Evolutionary conservation across 1,140 invertebrate genomes (phyloP), one percentile per base, ranked within the genome.

Genomic region (Drosophila aff.): DNA sequence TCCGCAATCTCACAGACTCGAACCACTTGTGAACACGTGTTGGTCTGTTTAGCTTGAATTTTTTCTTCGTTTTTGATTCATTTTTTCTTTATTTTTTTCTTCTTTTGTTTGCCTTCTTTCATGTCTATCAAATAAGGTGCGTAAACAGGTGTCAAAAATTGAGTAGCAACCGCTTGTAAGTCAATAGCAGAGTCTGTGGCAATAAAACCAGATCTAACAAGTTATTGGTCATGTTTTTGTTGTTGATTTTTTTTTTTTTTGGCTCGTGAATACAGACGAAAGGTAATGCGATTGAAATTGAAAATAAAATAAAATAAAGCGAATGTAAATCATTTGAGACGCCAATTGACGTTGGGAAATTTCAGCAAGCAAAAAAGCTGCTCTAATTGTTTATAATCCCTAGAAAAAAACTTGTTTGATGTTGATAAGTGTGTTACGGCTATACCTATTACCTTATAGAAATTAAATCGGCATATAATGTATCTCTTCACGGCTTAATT

Each of bases 91-190:
- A 8, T 13, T 50, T 50, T 49, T 53, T 31, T 28, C 15, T 16
- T 46, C 58, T 58, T 64, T 66, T 49, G 53, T 57, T 50, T 58
- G 41, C 55, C 49, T 64, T 61, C 62, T 68, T 58, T 71, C 41
- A 46, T 69, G 57, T 69, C 43, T 57, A 57, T 72, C 62, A 72
- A 43, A 80, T 67, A 82, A 77, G 69, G 67, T 82, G 75, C 84
- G 79, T 87, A 80, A 89, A 89, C 84, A 89, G 85, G 85, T 89
- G 84, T 79, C 71, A 82, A 82, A 85, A 82, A 67, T 57, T 74
- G 60, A 71, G 53, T 61, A 64, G 47, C 71, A 77, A 67, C 52
- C 67, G 66, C 64, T 60, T 65, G 46, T 38, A 71, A 60, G 46
- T 65, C 58, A 76, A 60, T 68, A 36, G 36, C 55, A 55, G 13